Evolutionary conservation across 64 coral and sea anemone genomes (phyloP), one percentile per base, ranked within the genome.

Genomic region (Pocillopora verrucosa): DNA sequence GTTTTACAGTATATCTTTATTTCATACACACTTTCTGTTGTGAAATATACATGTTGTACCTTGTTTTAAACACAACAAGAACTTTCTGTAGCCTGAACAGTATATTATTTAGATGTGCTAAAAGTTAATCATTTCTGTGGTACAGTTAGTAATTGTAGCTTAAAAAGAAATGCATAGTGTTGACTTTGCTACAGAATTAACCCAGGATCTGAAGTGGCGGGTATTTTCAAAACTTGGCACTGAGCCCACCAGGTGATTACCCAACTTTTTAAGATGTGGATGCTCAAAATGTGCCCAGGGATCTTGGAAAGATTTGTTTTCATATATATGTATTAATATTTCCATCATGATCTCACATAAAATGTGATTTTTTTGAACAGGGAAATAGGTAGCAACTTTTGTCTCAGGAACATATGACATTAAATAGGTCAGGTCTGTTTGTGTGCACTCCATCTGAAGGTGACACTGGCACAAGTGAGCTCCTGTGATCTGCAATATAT

Each of bases 391-490:
- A 72, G 87, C 38, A 19, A 17, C 80, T 72, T 94, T 86, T 74
- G 37, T 94, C 79, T 89, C 87, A 89, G 87, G 87, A 22, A 94
- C 92, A 94, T 90, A 90, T 62, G 92, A 89, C 87, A 94, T 94
- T 60, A 93, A 89, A 72, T 93, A 93, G 76, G 57, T 73, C 63
- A 89, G 73, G 65, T 69, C 65, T 93, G 91, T 93, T 82, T 88
- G 36, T 20, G 91, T 93, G 85, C 85, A 93, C 61, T 92, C 85
- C 85, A 92, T 92, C 73, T 92, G 91, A 34, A 88, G 59, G 59
- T 92, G 84, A 85, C 76, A 81, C 85, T 92, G 91, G 16, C 74
- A 24, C 60, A 92, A 41, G 20, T 92, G 91, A 58, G 65, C 76
- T 37, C 76, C 63, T 69, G 85, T 92, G 74, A 82, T 74, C 91